Percentiles rank a stretch among this genome's conserved stretches.
phyloP scores from a whole-genome alignment of 2,888 invertebrate genomes.

The Osmoderma eremita region DNA sequence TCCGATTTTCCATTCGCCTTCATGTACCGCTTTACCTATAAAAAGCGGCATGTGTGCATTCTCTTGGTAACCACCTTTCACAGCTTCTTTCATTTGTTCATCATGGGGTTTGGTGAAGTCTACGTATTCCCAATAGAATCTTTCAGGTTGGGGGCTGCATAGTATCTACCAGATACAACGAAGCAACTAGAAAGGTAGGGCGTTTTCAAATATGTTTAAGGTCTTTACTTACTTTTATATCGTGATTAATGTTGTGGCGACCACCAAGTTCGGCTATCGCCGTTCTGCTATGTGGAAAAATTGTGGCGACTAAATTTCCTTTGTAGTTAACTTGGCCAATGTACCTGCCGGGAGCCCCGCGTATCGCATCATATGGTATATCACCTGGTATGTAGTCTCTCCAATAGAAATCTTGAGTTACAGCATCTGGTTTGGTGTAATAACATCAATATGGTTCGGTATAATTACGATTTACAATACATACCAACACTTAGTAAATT shows the following conservation, averaged over 20 bases:
- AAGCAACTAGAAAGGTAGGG: not conserved
- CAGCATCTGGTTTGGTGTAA: not conserved
- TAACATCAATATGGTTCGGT: too few species aligned
- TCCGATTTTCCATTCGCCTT: slow-evolving; percentile 20
- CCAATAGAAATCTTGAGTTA: slow-evolving; percentile 8
- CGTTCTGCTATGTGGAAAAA: not conserved
- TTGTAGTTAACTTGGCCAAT: slow-evolving; percentile 1
- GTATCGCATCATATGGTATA: slow-evolving; percentile 9
- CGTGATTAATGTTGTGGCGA: not conserved
- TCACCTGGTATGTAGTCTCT: slow-evolving; percentile 2
- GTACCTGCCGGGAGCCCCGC: slow-evolving; percentile 4
- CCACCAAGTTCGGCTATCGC: not conserved
- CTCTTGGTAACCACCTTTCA: not conserved
- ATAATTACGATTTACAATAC: too few species aligned
- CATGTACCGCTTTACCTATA: not conserved
- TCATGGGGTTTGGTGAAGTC: not conserved
- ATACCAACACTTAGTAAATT: too few species aligned
- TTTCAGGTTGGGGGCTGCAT: not conserved
- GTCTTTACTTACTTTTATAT: slow-evolving; percentile 10
- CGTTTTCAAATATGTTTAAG: too few species aligned
- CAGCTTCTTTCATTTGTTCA: not conserved
- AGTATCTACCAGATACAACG: not conserved
- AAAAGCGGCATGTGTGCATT: not conserved
- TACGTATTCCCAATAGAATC: slow-evolving; percentile 8
- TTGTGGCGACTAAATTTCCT: not conserved